phyloP scores from a whole-genome alignment of 1,140 invertebrate species.

The Yoshiicerus persimilis region DNA sequence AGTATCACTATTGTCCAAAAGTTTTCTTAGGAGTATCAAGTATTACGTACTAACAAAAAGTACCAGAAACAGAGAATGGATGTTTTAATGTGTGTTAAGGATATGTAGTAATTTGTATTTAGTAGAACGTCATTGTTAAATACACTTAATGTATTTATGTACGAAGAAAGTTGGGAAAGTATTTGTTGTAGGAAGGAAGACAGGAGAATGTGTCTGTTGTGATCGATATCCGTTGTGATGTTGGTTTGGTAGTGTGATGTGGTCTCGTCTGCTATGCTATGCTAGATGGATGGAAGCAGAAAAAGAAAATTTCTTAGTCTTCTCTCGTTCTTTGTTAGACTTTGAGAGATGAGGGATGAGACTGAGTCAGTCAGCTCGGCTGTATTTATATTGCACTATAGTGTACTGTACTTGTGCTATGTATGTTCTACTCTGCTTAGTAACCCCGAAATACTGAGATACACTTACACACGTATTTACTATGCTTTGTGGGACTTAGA shows the following conservation, averaged over 20 bases:
- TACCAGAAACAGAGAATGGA: too few species aligned
- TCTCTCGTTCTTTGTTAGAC: conserved; percentile 39
- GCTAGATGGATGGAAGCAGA: background rate
- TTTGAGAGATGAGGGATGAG: conserved; percentile 30
- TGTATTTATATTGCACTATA: background rate
- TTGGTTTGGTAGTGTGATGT: background rate
- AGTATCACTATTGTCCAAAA: too few species aligned
- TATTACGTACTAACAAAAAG: too few species aligned
- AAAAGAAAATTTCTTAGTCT: conserved; percentile 34
- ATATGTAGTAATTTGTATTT: too few species aligned
- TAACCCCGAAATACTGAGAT: background rate
- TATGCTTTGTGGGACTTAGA: background rate
- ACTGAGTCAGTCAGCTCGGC: background rate
- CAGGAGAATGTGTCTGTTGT: background rate
- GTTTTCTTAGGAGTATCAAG: too few species aligned
- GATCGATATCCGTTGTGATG: conserved; percentile 10
- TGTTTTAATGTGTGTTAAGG: too few species aligned
- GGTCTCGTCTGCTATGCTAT: background rate
- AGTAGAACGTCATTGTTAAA: background rate
- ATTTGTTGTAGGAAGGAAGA: background rate
- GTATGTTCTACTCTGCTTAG: too few species aligned
- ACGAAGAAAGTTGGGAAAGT: background rate
- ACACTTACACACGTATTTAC: background rate
- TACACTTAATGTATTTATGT: background rate
- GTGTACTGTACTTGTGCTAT: background rate